A percentile compares a stretch with the other conserved stretches of the same genome.
Evolutionary conservation across 2,888 invertebrate species (phyloP).

Genomic region (Polydesmus complanatus): DNA sequence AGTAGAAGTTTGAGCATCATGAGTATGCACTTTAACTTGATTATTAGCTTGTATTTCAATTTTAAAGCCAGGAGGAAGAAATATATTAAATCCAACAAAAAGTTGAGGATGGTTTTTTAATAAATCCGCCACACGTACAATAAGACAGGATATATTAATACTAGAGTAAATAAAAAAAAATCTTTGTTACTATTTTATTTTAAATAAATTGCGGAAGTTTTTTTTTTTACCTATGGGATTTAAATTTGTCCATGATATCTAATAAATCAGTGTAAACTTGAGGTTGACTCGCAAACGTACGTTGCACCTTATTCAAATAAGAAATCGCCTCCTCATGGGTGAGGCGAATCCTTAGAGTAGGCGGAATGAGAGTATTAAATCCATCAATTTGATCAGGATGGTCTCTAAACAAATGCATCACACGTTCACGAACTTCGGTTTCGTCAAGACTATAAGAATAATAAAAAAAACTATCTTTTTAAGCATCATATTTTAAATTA

Average conservation of each 20-base stretch:
- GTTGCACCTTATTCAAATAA: constrained; percentile 81
- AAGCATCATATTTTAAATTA: too few relatives aligned
- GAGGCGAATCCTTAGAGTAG: too few relatives aligned
- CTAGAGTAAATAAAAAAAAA: constrained; percentile 34
- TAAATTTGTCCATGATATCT: constrained; percentile 99
- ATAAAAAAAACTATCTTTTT: too few relatives aligned
- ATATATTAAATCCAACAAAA: constrained; percentile 97
- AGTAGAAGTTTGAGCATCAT: constrained; percentile 43
- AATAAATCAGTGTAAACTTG: constrained; percentile 95
- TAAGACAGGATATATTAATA: constrained; percentile 94
- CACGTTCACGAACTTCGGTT: too few relatives aligned
- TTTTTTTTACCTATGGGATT: constrained; percentile 62
- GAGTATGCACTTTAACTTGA: constrained; percentile 62
- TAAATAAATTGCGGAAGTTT: constrained; percentile 24
- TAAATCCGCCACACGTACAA: constrained; percentile 85
- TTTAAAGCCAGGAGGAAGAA: constrained; percentile 97
- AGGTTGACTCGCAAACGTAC: constrained; percentile 90
- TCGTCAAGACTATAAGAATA: too few relatives aligned
- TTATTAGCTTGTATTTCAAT: constrained; percentile 93
- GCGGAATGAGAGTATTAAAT: too few relatives aligned
- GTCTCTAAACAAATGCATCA: too few relatives aligned
- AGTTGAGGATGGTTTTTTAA: constrained; percentile 93
- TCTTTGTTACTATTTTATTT: neutral
- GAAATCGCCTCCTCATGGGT: constrained; percentile 95
- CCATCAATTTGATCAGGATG: too few relatives aligned